These are phyloP conservation scores for Nannospalax galili DNA, from an alignment of 2,113 vertebrate species.

Conservation along the genomic window DNA sequence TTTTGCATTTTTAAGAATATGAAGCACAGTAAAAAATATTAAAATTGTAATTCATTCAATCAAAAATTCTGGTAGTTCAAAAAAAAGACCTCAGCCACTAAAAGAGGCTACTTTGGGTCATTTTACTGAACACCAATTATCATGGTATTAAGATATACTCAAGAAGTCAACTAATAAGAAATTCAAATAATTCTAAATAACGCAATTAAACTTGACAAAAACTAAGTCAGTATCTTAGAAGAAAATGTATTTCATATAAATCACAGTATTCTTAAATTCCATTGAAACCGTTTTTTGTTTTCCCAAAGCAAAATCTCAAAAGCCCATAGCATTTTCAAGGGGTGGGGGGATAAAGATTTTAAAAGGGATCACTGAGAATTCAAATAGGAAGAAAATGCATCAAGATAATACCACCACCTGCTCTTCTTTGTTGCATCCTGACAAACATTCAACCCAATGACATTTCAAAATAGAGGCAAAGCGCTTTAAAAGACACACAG, in stretches of 20 bases:
- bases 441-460: conserved; percentile 5
- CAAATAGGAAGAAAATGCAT: conserved; percentile 52
- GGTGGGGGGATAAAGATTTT: not conserved
- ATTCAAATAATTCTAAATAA: conserved; percentile 59
- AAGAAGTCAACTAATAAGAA: conserved; percentile 4
- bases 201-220: not conserved
- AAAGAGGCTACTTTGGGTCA: not conserved
- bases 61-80: conserved; percentile 24
- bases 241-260: conserved; percentile 38
- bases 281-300: not conserved
- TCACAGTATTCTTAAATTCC: conserved; percentile 52
- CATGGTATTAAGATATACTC: not conserved
- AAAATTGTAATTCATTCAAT: conserved; percentile 40
- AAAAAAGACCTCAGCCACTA: conserved; percentile 18
- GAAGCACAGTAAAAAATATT: not conserved
- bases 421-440: not conserved
- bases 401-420: conserved; percentile 1
- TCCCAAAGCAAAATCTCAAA: conserved; percentile 38
- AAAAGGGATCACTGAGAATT: not conserved
- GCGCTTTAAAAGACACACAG: conserved; percentile 51
- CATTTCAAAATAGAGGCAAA: conserved; percentile 37
- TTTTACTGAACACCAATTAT: conserved; percentile 33
- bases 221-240: conserved; percentile 32
- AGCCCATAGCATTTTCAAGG: conserved; percentile 12
- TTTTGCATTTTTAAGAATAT: conserved; percentile 32